Percentiles rank a stretch among this genome's conserved stretches.
phyloP scores from a whole-genome alignment of 2,113 vertebrate genomes.

The Podarcis raffonei region DNA sequence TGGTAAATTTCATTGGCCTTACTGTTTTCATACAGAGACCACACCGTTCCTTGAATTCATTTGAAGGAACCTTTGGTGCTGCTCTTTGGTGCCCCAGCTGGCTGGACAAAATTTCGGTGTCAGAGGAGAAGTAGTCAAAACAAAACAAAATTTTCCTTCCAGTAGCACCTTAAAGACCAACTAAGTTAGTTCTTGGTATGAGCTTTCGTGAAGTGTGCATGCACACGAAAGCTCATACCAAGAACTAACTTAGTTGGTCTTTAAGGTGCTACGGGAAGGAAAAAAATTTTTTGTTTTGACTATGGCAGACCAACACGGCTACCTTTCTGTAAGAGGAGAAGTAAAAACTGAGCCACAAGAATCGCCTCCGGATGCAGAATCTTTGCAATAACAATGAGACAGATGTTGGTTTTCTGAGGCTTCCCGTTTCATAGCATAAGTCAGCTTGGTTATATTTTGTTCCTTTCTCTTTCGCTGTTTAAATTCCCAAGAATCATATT shows the following conservation, averaged over 20 bases:
- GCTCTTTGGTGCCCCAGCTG: not conserved
- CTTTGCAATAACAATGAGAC: conserved; percentile 13
- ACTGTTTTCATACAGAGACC: not conserved
- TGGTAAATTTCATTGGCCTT: not conserved
- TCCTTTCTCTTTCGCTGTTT: not conserved
- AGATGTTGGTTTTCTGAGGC: not conserved
- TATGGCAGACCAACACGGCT: too few species aligned
- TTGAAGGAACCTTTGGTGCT: not conserved
- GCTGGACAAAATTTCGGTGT: conserved; percentile 23
- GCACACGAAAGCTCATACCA: too few species aligned
- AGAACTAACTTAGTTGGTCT: too few species aligned
- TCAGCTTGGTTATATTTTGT: not conserved
- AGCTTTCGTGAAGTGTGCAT: too few species aligned
- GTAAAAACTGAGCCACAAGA: not conserved
- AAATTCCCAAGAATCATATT: conserved; percentile 22
- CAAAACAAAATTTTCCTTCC: too few species aligned
- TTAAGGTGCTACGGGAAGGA: too few species aligned
- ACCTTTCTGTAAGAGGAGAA: too few species aligned
- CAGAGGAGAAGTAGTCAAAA: conserved; percentile 38
- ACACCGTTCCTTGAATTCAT: not conserved
- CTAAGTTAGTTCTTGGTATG: too few species aligned
- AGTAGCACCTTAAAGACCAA: too few species aligned
- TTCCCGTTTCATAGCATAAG: conserved; percentile 19
- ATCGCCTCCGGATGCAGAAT: conserved; percentile 22
- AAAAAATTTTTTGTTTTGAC: too few species aligned